Evolutionary conservation across 2,888 invertebrate species (phyloP).

Genomic region (Nomada ruficornis): DNA sequence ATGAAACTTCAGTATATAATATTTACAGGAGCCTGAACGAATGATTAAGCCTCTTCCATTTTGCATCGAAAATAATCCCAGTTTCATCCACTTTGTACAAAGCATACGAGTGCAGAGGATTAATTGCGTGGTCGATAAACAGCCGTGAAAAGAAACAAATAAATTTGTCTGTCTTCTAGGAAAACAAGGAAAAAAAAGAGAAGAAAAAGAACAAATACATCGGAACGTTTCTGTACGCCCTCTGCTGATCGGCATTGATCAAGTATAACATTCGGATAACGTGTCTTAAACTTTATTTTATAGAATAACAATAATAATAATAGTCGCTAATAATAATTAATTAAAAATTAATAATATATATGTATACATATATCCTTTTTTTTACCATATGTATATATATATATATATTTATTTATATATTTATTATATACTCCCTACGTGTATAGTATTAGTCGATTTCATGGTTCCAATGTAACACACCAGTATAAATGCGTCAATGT

Average conservation of each 20-base stretch:
- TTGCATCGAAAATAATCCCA: not conserved
- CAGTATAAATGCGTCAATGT: constrained; percentile 70
- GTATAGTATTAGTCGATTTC: constrained; percentile 82
- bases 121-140: not conserved
- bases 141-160: not conserved
- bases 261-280: constrained; percentile 74
- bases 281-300: constrained; percentile 80
- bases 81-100: not conserved
- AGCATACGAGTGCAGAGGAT: not conserved
- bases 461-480: constrained; percentile 67
- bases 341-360: constrained; percentile 62
- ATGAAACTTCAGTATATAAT: constrained; percentile 4
- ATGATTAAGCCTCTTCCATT: not conserved
- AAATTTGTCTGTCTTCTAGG: not conserved
- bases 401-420: constrained; percentile 47
- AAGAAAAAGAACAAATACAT: not conserved
- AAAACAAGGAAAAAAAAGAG: not conserved
- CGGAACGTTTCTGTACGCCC: constrained; percentile 35
- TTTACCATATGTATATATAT: constrained; percentile 37
- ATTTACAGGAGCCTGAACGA: constrained; percentile 11
- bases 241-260: constrained; percentile 58
- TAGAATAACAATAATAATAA: constrained; percentile 72
- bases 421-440: constrained; percentile 78
- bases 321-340: constrained; percentile 60
- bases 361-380: constrained; percentile 41